Conservation (phyloP, 1,140 invertebrate genomes). For the Amyelois transitella region DNA sequence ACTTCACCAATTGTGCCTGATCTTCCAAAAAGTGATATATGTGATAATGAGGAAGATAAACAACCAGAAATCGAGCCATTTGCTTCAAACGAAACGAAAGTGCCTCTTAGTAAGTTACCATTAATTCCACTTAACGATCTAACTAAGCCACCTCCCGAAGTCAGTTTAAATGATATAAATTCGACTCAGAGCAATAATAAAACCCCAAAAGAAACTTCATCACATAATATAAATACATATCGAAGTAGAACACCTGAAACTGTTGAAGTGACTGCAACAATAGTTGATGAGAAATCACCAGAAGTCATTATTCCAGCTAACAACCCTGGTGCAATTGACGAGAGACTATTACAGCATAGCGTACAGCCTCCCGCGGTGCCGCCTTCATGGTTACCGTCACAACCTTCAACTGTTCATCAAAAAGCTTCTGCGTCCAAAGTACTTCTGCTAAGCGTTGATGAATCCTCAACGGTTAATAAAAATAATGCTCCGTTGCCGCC, state of each 20-base stretch:
- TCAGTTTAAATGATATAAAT: constrained; percentile 13
- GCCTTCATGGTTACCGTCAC: constrained; percentile 44
- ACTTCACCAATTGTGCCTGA: constrained; percentile 36
- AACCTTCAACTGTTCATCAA: constrained; percentile 16
- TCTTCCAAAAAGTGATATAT: constrained; percentile 11
- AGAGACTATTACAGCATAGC: constrained; percentile 14
- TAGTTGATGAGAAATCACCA: neutral
- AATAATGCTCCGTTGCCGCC: constrained; percentile 27
- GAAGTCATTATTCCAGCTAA: neutral
- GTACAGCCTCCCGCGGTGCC: constrained; percentile 57
- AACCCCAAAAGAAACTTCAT: neutral
- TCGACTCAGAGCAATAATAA: neutral
- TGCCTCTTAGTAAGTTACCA: constrained; percentile 45
- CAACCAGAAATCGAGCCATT: neutral
- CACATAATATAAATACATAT: neutral
- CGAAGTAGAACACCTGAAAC: neutral
- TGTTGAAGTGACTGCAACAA: neutral
- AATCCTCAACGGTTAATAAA: constrained; percentile 18
- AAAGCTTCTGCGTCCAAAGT: constrained; percentile 40
- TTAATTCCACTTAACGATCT: constrained; percentile 46
- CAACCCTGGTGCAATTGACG: neutral
- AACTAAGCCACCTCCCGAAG: constrained; percentile 29
- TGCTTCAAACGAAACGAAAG: constrained; percentile 12
- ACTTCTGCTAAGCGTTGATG: constrained; percentile 43
- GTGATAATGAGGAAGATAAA: neutral